Evolutionary conservation across 2,888 invertebrate species (phyloP), one percentile per base, ranked within the genome.

Genomic region (Drepana falcataria): DNA sequence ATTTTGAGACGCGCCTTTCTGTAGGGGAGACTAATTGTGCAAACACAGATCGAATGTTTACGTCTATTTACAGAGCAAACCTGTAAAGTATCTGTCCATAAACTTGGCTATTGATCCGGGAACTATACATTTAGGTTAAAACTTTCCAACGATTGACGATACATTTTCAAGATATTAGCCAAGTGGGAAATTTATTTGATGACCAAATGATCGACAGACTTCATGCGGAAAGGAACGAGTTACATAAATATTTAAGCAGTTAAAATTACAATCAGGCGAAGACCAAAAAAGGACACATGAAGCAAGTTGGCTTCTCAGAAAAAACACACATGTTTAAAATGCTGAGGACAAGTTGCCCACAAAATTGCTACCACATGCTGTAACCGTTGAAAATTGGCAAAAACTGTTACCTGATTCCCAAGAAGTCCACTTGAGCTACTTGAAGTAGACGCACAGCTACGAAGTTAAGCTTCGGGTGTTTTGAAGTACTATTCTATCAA

Each of bases 301-400:
- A 51, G 40, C 51, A 41, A 51, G 37, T 49, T 40, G 35, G 52
- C 54, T 48, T 58, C 49, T 55, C 60, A 64, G 59, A 69, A 56
- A 53, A 53, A 62, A 59, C 51, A 55, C 80, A 81, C 70, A 77
- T 82, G 80, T 72, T 74, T 56, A 64, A 63, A 69, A 73, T 65
- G 69, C 65, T 63, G 68, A 66, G 65, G 68, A 67, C 68, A 74
- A 72, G 63, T 75, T 69, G 63, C 59, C 75, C 75, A 66, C 73
- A 64, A 81, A 79, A 81, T 77, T 71, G 74, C 64, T 62, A 62
- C 77, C 81, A 82, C 53, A 79, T 83, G 83, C 69, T 62, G 63
- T 58, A 63, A 48, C 35, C 35, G 7, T 53, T 48, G 33, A 61
- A 64, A 61, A 58, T 61, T 61, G 51, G 60, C 64, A 69, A 71